Conservation (phyloP, 1,140 invertebrate species). For the Stegodyphus mimosarum region DNA sequence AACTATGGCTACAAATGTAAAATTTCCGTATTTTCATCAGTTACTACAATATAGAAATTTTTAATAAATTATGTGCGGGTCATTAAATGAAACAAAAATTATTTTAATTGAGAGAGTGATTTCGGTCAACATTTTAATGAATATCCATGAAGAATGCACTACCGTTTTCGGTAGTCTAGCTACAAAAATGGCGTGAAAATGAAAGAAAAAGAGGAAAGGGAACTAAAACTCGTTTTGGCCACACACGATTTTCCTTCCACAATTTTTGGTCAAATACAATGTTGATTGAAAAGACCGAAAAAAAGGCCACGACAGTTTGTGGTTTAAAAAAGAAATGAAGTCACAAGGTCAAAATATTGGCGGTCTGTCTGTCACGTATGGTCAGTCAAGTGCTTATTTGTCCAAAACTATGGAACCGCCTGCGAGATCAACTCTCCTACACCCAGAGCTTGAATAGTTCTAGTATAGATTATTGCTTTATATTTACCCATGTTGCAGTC, state of each 20-base stretch:
- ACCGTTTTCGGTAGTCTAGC: no score
- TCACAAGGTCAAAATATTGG: background rate
- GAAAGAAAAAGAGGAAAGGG: background rate
- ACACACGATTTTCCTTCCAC: background rate
- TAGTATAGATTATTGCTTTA: background rate
- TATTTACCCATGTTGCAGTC: background rate
- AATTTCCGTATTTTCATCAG: no score
- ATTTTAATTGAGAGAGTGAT: no score
- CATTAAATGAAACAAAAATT: no score
- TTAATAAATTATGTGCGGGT: no score
- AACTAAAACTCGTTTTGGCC: background rate
- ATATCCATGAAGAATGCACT: no score
- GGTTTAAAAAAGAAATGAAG: background rate
- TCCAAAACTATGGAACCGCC: background rate
- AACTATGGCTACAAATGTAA: no score
- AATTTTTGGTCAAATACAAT: background rate
- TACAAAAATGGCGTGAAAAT: no score
- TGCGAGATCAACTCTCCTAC: background rate
- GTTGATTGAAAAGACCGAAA: background rate
- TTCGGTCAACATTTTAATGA: no score
- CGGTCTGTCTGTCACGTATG: slow-evolving; percentile 2
- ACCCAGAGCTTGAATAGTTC: background rate
- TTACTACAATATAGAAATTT: no score
- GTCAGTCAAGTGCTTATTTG: background rate
- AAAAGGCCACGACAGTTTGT: background rate